Percentiles rank a stretch among this genome's conserved stretches.
phyloP scores from a whole-genome alignment of 2,888 invertebrate genomes.

The Mythimna vitellina region DNA sequence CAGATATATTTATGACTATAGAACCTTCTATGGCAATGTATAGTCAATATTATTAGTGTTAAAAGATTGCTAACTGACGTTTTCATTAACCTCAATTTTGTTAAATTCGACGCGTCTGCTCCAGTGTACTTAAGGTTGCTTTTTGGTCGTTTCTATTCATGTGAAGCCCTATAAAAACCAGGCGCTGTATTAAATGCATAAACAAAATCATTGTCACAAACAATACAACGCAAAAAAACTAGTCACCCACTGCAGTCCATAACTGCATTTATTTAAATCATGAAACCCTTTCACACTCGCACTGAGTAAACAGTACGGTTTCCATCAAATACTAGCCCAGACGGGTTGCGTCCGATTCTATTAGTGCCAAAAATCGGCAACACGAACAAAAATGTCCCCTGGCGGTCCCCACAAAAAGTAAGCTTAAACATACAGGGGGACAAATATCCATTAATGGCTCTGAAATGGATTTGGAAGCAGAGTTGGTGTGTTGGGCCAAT shows the following conservation, averaged over 20 bases:
- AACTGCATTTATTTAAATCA: conserved; percentile 46
- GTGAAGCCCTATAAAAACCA: neutral
- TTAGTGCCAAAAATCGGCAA: conserved; percentile 76
- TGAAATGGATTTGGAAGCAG: conserved; percentile 48
- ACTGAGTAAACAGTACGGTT: conserved; percentile 55
- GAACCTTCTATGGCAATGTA: no score
- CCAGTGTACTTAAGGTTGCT: no score
- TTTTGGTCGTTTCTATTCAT: no score
- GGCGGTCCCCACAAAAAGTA: conserved; percentile 63
- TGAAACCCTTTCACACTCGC: conserved; percentile 42
- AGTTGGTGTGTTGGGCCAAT: conserved; percentile 35
- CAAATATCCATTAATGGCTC: conserved; percentile 70
- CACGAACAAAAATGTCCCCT: conserved; percentile 71
- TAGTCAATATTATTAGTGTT: no score
- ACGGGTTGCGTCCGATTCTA: conserved; percentile 66
- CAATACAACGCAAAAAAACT: neutral
- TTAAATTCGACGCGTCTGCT: no score
- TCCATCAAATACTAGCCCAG: conserved; percentile 61
- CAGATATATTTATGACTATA: no score
- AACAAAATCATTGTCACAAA: neutral
- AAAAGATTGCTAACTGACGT: no score
- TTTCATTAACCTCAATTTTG: no score
- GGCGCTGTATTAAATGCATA: neutral
- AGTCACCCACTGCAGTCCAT: conserved; percentile 3
- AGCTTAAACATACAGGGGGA: conserved; percentile 60